Evolutionary conservation across 2,113 vertebrate genomes (phyloP), one percentile per base, ranked within the genome.

Genomic region (Eptatretus burgeri): DNA sequence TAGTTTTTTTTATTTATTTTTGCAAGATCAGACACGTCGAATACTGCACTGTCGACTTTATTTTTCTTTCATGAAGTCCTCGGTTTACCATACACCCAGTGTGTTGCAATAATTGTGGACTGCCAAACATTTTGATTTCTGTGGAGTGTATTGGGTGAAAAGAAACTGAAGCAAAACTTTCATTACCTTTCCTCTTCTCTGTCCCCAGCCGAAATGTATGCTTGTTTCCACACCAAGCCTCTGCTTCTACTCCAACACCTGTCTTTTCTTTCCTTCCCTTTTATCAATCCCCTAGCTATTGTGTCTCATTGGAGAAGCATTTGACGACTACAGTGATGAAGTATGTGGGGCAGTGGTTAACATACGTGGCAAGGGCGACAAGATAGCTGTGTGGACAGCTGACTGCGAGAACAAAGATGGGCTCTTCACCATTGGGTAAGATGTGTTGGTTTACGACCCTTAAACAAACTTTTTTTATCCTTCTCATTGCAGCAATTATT

Each of bases 311-410:
- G 79, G 79, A 1, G 79, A 81, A 70, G 77, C 79, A 2, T 81
- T 81, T 49, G 78, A 80, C 41, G 79, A 78, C 66, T 76, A 77
- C 14, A 81, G 79, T 65, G 79, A 81, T 52, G 78, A 81, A 5
- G 74, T 80, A 56, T 80, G 78, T 53, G 79, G 79, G 16, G 78
- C 78, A 17, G 79, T 81, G 71, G 79, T 81, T 69, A 81, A 80
- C 49, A 77, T 80, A 69, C 73, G 79, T 70, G 78, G 73, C 9
- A 81, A 81, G 69, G 79, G 77, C 20, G 79, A 81, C 70, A 81
- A 81, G 76, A 76, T 81, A 70, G 62, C 79, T 69, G 79, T 81
- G 72, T 81, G 79, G 79, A 81, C 79, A 1, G 76, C 75, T 70
- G 78, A 79, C 73, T 81, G 79, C 73, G 76, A 80, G 75, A 80